phyloP scores from a whole-genome alignment of 64 coral and sea anemone species.

The Dendrophyllia cribrosa region DNA sequence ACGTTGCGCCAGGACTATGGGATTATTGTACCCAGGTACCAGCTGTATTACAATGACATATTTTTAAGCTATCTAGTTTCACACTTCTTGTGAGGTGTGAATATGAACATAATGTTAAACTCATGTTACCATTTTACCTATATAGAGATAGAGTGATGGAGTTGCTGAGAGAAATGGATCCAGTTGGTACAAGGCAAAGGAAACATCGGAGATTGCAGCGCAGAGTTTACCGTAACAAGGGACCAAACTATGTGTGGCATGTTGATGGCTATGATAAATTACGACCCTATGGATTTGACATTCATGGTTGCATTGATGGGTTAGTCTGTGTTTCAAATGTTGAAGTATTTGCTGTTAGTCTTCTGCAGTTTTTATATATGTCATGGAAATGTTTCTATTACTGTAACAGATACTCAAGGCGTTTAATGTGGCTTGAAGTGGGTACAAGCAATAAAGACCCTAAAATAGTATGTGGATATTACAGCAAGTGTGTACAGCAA shows the following conservation, averaged over 20 bases:
- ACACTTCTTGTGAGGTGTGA: neutral
- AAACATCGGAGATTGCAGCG: conserved; percentile 14
- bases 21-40: conserved; percentile 42
- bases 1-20: conserved; percentile 41
- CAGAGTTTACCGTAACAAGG: conserved; percentile 17
- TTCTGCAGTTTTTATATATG: too few relatives aligned
- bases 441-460: too few relatives aligned
- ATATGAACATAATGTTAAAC: neutral
- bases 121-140: neutral
- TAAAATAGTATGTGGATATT: too few relatives aligned
- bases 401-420: too few relatives aligned
- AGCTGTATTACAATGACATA: too few relatives aligned
- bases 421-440: too few relatives aligned
- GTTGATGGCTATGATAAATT: conserved; percentile 33
- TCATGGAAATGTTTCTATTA: too few relatives aligned
- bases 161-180: conserved; percentile 27
- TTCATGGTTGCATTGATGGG: conserved; percentile 58
- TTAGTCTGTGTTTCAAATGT: too few relatives aligned
- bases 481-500: too few relatives aligned
- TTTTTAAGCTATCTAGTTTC: neutral
- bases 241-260: conserved; percentile 36
- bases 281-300: conserved; percentile 38
- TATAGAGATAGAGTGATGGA: conserved; percentile 46
- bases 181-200: neutral
- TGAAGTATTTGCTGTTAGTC: too few relatives aligned